Conservation (phyloP, 2,797 vertebrate species). For the Apogon hyalosoma region DNA sequence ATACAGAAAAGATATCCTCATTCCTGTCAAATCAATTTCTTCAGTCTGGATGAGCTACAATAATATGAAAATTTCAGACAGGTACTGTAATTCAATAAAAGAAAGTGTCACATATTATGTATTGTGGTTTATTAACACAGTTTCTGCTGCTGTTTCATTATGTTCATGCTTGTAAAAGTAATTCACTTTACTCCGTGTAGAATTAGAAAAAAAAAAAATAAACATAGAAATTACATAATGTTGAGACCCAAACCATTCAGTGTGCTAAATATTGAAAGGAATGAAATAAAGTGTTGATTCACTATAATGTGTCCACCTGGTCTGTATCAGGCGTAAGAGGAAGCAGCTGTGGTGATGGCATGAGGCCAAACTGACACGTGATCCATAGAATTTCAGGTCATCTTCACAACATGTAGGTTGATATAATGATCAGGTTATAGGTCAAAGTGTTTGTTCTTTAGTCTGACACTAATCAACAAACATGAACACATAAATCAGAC, state of each 20-base stretch:
- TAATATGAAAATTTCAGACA: not conserved
- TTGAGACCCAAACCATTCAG: conserved; percentile 3
- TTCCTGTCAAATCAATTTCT: not conserved
- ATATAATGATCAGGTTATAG: conserved; percentile 46
- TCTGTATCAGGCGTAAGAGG: conserved; percentile 63
- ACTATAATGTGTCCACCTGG: conserved; percentile 60
- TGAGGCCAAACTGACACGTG: conserved; percentile 49
- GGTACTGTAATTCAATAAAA: not conserved
- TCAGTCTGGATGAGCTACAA: not conserved
- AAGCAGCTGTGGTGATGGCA: conserved; percentile 71
- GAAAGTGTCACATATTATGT: not conserved
- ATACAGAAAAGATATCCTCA: conserved; percentile 12
- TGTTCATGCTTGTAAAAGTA: not conserved
- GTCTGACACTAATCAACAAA: conserved; percentile 16
- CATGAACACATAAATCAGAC: not conserved
- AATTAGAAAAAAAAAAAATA: not conserved
- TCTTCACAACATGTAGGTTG: conserved; percentile 46
- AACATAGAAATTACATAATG: not conserved
- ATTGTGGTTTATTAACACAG: not conserved
- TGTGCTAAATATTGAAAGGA: conserved; percentile 30
- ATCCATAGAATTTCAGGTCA: conserved; percentile 50
- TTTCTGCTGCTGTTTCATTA: not conserved
- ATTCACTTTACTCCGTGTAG: not conserved
- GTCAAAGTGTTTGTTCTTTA: conserved; percentile 34
- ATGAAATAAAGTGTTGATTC: conserved; percentile 25